phyloP scores from a whole-genome alignment of 2,888 invertebrate genomes.

The Dryocosmus kuriphilus region DNA sequence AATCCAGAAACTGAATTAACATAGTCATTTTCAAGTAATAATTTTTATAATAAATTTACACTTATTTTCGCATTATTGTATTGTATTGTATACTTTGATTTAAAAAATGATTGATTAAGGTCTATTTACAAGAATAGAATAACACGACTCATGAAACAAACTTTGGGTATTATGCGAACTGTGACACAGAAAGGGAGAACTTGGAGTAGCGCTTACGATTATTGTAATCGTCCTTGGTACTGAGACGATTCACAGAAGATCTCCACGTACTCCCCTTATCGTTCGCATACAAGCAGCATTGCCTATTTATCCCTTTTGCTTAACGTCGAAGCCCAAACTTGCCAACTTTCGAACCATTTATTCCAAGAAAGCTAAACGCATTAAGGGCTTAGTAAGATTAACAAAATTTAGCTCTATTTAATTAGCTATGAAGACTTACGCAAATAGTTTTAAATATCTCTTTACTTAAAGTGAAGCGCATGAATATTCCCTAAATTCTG shows the following conservation, averaged over 20 bases:
- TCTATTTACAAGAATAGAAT: slow-evolving; percentile 25
- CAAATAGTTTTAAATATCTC: background rate
- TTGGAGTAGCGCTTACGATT: slow-evolving; percentile 57
- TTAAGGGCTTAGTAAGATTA: background rate
- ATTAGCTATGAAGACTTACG: background rate
- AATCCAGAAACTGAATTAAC: too few relatives aligned
- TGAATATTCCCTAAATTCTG: too few relatives aligned
- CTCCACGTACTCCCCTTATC: slow-evolving; percentile 36
- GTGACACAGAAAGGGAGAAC: slow-evolving; percentile 46
- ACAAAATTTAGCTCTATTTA: background rate
- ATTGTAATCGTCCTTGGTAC: slow-evolving; percentile 49
- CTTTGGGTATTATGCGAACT: slow-evolving; percentile 30
- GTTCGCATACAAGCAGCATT: slow-evolving; percentile 14
- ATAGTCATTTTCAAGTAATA: too few relatives aligned
- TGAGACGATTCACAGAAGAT: slow-evolving; percentile 49
- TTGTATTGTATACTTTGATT: too few relatives aligned
- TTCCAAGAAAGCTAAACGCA: background rate
- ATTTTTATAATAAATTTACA: too few relatives aligned
- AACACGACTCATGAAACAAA: slow-evolving; percentile 50
- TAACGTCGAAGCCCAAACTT: slow-evolving; percentile 19
- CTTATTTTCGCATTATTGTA: too few relatives aligned
- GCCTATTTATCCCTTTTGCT: slow-evolving; percentile 2
- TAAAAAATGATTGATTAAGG: too few relatives aligned
- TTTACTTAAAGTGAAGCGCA: too few relatives aligned
- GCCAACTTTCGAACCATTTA: slow-evolving; percentile 12